Evolutionary conservation across 2,888 invertebrate genomes (phyloP).

Genomic region (Torymus aiolomorphi): DNA sequence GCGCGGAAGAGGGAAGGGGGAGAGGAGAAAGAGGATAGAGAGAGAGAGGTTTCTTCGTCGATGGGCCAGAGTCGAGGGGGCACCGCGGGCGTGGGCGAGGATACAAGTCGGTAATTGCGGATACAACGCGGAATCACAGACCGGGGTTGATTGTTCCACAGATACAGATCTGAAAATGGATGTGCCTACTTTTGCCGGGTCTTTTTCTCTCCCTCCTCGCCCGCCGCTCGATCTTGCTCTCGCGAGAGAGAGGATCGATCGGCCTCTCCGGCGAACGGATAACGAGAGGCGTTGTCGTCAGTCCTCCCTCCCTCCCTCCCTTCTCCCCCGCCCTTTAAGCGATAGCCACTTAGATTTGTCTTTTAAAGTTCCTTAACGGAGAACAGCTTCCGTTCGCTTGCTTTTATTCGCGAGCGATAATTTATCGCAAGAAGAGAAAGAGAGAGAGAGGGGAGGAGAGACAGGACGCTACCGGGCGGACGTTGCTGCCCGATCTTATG

Average conservation of each 20-base stretch:
- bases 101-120: conserved; percentile 57
- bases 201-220: conserved; percentile 5
- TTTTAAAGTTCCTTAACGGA: conserved; percentile 30
- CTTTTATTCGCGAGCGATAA: conserved; percentile 42
- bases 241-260: conserved; percentile 33
- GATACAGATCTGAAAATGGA: conserved; percentile 56
- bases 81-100: conserved; percentile 45
- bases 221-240: too few species aligned
- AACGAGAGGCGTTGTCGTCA: conserved; percentile 56
- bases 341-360: conserved; percentile 50
- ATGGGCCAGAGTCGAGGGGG: not conserved
- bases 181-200: conserved; percentile 34
- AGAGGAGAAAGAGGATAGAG: not conserved
- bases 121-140: conserved; percentile 51
- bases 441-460: not conserved
- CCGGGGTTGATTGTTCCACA: conserved; percentile 50
- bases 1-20: not conserved
- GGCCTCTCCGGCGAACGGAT: conserved; percentile 36
- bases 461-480: conserved; percentile 14
- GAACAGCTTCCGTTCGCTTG: conserved; percentile 42
- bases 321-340: not conserved
- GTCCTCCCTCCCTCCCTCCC: conserved; percentile 9
- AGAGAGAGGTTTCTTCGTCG: not conserved
- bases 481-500: conserved; percentile 16
- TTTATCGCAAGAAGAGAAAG: conserved; percentile 34